phyloP scores from a whole-genome alignment of 2,888 invertebrate genomes.

The Rhogogaster chlorosoma region DNA sequence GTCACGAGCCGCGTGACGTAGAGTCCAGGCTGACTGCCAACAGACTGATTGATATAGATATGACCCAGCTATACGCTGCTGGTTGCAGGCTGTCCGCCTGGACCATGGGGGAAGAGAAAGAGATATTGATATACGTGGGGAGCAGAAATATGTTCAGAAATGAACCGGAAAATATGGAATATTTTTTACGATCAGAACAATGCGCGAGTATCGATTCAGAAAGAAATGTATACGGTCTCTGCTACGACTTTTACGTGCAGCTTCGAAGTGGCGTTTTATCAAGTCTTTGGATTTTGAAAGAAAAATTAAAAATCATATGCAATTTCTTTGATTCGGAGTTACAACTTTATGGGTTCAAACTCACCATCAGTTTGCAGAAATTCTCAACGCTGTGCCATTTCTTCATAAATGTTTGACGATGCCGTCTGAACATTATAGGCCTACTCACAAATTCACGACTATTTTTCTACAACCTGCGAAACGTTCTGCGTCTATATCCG shows the following conservation, averaged over 20 bases:
- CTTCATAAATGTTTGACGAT: conserved; percentile 9
- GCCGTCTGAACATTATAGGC: background rate
- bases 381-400: conserved; percentile 19
- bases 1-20: conserved; percentile 48
- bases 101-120: conserved; percentile 12
- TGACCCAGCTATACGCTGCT: conserved; percentile 28
- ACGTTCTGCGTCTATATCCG: background rate
- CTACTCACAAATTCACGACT: background rate
- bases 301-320: background rate
- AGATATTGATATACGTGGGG: conserved; percentile 21
- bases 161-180: background rate
- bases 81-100: conserved; percentile 17
- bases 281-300: too few species aligned
- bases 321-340: background rate
- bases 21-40: conserved; percentile 47
- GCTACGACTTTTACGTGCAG: too few species aligned
- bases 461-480: background rate
- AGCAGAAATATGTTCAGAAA: conserved; percentile 7
- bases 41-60: conserved; percentile 51
- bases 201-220: background rate
- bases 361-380: conserved; percentile 21
- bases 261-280: too few species aligned
- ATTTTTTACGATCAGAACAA: conserved; percentile 10
- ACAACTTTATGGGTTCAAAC: background rate
- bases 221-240: background rate